Base-by-base conservation (phyloP, 1,140 invertebrate species). In the Eumeta japonica region DNA sequence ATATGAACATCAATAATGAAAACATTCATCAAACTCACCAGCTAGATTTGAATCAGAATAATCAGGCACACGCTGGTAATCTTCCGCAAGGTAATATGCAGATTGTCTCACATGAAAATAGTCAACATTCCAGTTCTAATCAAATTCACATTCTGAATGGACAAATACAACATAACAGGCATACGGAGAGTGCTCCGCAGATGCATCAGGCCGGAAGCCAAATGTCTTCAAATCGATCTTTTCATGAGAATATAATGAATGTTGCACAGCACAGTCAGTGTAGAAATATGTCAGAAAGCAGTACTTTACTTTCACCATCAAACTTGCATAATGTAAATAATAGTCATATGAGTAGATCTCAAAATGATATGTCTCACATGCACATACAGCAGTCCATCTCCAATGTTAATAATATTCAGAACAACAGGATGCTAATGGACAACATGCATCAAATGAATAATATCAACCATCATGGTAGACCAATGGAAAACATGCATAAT, bases 111-210 rank as follows among this genome's bases (percentile, higher is more conserved):
- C 66, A 71, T 44, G 63, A 70, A 16, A 62, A 57, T 40, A 60
- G 51, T 33, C 60, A 62, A 34, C 37, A 55, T 13, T 45, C 58
- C 15, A 42, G 50, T 24, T 34, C 62, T 10, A 74, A 70, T 46
- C 63, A 71, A 49, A 74, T 74, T 30, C 70, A 74, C 38, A 72
- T 74, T 30, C 62, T 70, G 62, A 70, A 66, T 50, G 70, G 70
- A 13, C 70, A 74, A 45, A 70, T 74, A 28, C 67, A 72, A 43
- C 65, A 73, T 38, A 68, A 55, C 36, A 51, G 66, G 9, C 62
- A 58, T 42, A 32, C 52, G 3, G 66, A 70, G 5, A 63, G 50
- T 39, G 58, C 31, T 28, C 58, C 50, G 39, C 63, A 66, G 55
- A 48, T 68, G 43, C 66, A 68, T 50, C 61, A 60, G 29, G 3